Evolutionary conservation across 2,113 vertebrate species (phyloP).

Genomic region (Xiphophorus maculatus): DNA sequence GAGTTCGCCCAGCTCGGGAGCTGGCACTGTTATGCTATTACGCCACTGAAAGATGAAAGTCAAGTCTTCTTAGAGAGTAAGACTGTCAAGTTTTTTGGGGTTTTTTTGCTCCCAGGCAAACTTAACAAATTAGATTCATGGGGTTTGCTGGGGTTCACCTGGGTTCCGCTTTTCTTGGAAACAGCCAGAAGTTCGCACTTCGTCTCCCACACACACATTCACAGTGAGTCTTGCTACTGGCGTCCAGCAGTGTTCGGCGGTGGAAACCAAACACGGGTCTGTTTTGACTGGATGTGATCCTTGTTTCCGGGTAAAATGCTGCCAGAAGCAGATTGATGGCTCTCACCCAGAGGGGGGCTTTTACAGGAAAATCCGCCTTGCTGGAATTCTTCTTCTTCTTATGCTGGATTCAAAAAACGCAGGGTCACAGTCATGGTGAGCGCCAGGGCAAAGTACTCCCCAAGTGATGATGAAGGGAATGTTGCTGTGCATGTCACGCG

Average conservation of each 20-base stretch:
- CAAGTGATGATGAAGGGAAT: slow-evolving; percentile 66
- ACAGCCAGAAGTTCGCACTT: slow-evolving; percentile 40
- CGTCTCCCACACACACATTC: slow-evolving; percentile 29
- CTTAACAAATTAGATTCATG: slow-evolving; percentile 68
- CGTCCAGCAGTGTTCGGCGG: slow-evolving; percentile 63
- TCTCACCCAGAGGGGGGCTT: slow-evolving; percentile 67
- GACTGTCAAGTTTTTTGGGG: slow-evolving; percentile 49
- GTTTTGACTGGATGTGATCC: slow-evolving; percentile 78
- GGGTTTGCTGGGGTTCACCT: slow-evolving; percentile 56
- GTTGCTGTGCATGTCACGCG: slow-evolving; percentile 17
- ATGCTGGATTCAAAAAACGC: slow-evolving; percentile 46
- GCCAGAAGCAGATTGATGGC: slow-evolving; percentile 74
- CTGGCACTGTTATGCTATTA: slow-evolving; percentile 56
- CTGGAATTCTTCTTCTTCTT: slow-evolving; percentile 65
- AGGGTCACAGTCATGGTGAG: slow-evolving; percentile 57
- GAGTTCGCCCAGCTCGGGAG: slow-evolving; percentile 37
- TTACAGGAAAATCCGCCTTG: slow-evolving; percentile 72
- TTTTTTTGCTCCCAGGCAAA: slow-evolving; percentile 50
- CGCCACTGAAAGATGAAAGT: slow-evolving; percentile 63
- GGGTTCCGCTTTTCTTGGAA: slow-evolving; percentile 39
- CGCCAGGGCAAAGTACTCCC: slow-evolving; percentile 60
- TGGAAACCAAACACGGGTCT: slow-evolving; percentile 77
- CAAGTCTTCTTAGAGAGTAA: slow-evolving; percentile 32
- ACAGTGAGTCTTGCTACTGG: slow-evolving; percentile 62
- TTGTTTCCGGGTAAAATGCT: slow-evolving; percentile 70